These are phyloP conservation scores for Ochropleura leucogaster DNA, from an alignment of 2,888 invertebrate genomes.

Conservation along the genomic window DNA sequence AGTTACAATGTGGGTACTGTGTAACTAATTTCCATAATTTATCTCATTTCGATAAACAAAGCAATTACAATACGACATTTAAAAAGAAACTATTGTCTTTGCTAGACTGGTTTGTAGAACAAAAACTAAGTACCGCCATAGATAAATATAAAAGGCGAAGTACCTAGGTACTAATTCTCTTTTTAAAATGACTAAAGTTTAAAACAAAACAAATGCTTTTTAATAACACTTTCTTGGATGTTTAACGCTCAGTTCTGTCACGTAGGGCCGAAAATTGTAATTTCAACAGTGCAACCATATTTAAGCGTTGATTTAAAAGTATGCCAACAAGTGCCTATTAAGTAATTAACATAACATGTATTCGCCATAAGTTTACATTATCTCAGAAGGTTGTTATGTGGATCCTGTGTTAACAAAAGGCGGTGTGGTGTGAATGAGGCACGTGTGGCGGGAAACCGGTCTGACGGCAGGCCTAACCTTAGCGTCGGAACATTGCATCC, in stretches of 20 bases:
- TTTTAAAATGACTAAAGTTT: not conserved
- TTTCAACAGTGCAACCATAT: not conserved
- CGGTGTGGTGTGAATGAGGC: conserved; percentile 42
- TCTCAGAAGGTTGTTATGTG: conserved; percentile 19
- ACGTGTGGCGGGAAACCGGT: conserved; percentile 52
- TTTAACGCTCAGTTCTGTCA: not conserved
- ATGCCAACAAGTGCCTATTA: not conserved
- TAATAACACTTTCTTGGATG: not conserved
- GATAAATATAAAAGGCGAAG: not conserved
- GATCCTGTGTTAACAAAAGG: conserved; percentile 39
- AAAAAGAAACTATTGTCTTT: conserved; percentile 13
- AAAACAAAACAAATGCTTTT: not conserved
- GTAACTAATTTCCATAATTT: conserved; percentile 24
- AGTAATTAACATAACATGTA: conserved; percentile 14
- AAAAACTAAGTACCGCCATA: conserved; percentile 3
- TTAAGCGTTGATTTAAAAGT: not conserved
- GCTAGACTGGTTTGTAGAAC: not conserved
- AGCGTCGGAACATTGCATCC: conserved; percentile 39
- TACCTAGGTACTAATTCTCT: not conserved
- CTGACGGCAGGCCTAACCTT: conserved; percentile 30
- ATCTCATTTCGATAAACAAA: conserved; percentile 16
- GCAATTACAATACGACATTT: conserved; percentile 11
- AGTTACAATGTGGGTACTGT: conserved; percentile 11
- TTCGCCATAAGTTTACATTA: conserved; percentile 21
- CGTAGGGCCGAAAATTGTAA: not conserved